Evolutionary conservation across 2,797 vertebrate species (phyloP), one percentile per base, ranked within the genome.

Genomic region (Melanotaenia pygmaea): DNA sequence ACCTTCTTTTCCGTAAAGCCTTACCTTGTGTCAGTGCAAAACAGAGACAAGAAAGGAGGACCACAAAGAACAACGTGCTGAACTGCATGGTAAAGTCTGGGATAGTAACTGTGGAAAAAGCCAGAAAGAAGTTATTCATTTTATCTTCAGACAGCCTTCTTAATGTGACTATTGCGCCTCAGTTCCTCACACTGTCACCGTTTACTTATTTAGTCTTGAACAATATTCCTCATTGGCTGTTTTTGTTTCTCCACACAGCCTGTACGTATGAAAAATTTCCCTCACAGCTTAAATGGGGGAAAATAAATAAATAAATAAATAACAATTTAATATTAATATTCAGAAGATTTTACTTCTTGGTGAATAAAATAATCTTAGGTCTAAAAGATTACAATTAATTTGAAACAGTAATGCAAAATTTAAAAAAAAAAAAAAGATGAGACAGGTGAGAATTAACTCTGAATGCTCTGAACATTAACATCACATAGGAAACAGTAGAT

Each of bases 11-110:
- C 65, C 20, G 51, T 20, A 53, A 10, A 12, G 6, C 13, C 60
- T 82, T 88, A 95, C 95, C 91, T 91, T 95, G 94, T 70, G 91
- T 86, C 65, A 90, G 2, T 34, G 88, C 84, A 30, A 94, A 59
- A 70, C 66, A 88, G 50, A 94, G 16, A 7, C 79, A 81, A 1
- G 88, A 70, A 0, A 92, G 45, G 35, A 91, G 2, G 72, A 93
- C 22, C 51, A 93, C 9, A 74, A 86, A 65, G 82, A 92, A 73
- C 8, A 92, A 26, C 0, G 77, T 9, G 69, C 58, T 82, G 85
- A 91, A 86, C 76, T 60, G 54, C 95, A 95, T 95, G 84, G 63
- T 81, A 84, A 26, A 13, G 59, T 38, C 43, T 73, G 72, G 43
- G n/a, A 62, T 22, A 7, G n/a, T 56, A 67, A 67, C 13, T 68